Percentiles rank a stretch among this genome's conserved stretches.
Evolutionary conservation across 2,113 vertebrate genomes (phyloP).

Genomic region (Carassius carassius): DNA sequence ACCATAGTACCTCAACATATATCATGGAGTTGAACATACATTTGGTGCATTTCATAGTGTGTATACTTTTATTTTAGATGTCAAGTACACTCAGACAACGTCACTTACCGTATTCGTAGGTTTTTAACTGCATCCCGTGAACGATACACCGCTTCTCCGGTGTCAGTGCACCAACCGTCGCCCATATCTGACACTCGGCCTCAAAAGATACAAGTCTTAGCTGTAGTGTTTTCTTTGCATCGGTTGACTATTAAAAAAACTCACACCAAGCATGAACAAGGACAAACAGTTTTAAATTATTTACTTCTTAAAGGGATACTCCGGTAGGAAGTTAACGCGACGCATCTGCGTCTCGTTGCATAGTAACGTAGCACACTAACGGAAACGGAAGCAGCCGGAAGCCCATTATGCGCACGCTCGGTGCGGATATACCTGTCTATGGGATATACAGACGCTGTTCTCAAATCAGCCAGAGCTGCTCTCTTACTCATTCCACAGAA

Average conservation of each 20-base stretch:
- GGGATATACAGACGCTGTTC: background rate
- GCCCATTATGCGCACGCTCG: conserved; percentile 32
- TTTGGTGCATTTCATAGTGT: background rate
- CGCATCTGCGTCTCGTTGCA: conserved; percentile 51
- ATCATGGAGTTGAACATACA: background rate
- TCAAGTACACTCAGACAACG: background rate
- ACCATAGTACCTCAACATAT: background rate
- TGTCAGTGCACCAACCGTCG: conserved; percentile 75
- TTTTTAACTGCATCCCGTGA: conserved; percentile 86
- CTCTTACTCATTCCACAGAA: background rate
- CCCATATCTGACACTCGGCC: conserved; percentile 72
- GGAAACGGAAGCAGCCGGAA: conserved; percentile 11
- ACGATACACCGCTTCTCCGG: conserved; percentile 82
- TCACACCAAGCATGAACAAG: background rate
- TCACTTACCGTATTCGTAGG: conserved; percentile 79
- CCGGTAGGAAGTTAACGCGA: background rate
- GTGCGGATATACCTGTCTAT: background rate
- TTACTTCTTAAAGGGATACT: background rate
- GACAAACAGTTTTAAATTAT: background rate
- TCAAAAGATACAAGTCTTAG: background rate
- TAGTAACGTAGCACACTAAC: conserved; percentile 54
- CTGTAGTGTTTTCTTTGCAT: background rate
- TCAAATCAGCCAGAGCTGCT: conserved; percentile 1
- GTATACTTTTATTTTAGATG: background rate
- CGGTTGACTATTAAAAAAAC: background rate